Base-by-base conservation (phyloP, 2,113 vertebrate species). In the Galeopterus variegatus region DNA sequence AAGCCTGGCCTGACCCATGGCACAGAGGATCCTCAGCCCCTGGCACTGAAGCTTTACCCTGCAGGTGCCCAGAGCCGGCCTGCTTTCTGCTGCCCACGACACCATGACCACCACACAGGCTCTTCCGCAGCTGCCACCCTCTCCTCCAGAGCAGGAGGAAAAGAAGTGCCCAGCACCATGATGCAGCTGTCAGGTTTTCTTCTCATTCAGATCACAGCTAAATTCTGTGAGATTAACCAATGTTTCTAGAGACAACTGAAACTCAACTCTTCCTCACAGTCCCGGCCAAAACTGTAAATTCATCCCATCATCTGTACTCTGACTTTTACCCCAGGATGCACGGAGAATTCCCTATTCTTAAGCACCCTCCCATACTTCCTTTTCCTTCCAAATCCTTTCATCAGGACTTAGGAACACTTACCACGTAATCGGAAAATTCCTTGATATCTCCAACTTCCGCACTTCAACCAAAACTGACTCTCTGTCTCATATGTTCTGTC, bases 331-430 rank as follows among this genome's bases (percentile, higher is more conserved):
- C 12, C 14, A 3, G 1, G 8, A 48, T 18, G 2, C 12, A 4
- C 0, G 14, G 36, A 60, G 21, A 31, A 21, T n/a, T 1, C 4
- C 50, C 23, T 56, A n/a, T 7, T 28, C 76, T 2, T 0, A 15
- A 10, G 19, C 5, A 19, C 12, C 8, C 50, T 70, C 45, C 23
- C 1, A 6, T 2, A 1, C 4, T 4, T 70, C 11, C 21, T 58
- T 93, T 73, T 52, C 33, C 36, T 64, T 52, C 33, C 45, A 50
- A 31, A 95, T 70, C 15, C 11, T 33, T 70, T 76, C 48, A 48
- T 7, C 0, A 1, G 21, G 36, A 5, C 21, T 41, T 36, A 41
- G 62, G 33, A 79, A 62, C 8, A 36, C 10, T 24, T 23, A 45
- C 7, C 17, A 31, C 0, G 10, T 17, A 41, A 36, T 4, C 7